Evolutionary conservation across 2,888 invertebrate species (phyloP), one percentile per base, ranked within the genome.

Genomic region (Cephonodes hylas): DNA sequence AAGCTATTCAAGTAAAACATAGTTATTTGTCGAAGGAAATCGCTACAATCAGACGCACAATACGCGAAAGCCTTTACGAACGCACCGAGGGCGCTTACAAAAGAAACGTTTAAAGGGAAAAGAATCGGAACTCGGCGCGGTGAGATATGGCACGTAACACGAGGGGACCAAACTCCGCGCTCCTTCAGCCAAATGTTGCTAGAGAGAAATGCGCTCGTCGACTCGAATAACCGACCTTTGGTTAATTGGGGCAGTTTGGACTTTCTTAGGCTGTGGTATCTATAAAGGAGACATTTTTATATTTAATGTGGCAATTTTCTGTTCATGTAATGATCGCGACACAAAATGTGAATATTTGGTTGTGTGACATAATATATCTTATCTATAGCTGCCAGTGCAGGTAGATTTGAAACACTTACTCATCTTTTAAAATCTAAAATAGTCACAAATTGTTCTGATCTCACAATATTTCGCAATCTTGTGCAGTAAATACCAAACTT

Each of bases 61-160:
- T 53, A 53, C 53, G 15, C 6, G n/a, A 10, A 23, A 46, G 48
- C 7, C 48, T 18, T 31, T 18, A 38, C 38, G n/a, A 8, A 38
- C 38, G 38, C 53, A 48, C 27, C 8, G 27, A 27, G 31, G 18
- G n/a, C 27, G 18, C 27, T 18, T 10, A 53, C 53, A 53, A 53
- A 53, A 18, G 53, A 53, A 53, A 53, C 53, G 53, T 53, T 53
- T 53, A 27, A n/a, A 38, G 48, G 25, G 25, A 53, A 53, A 53
- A 53, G 53, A 31, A 31, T 53, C 18, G 15, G 48, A 3, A 10
- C 31, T 38, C 38, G 38, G 3, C 38, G 10, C 38, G 38, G 25
- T 27, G 59, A 23, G 59, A 59, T 44, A 59, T 59, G 44, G 18
- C 59, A 59, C 59, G 59, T 18, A 59, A 59, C 44, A 44, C 59